These are phyloP conservation scores for Carapus acus DNA, from an alignment of 2,797 vertebrate genomes.

Conservation along the genomic window DNA sequence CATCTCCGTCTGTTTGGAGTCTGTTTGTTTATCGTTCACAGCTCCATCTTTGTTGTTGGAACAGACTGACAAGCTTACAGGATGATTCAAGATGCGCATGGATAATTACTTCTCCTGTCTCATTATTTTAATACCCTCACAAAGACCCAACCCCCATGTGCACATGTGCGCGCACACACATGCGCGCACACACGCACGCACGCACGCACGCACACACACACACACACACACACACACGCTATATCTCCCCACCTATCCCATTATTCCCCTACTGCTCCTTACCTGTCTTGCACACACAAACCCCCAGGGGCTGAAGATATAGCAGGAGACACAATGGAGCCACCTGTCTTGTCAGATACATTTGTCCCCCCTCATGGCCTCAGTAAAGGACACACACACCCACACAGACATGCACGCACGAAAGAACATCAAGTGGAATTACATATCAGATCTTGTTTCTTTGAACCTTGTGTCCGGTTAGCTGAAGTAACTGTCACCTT, in stretches of 20 bases:
- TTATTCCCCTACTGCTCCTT: slow-evolving; percentile 16
- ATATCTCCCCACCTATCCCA: neutral
- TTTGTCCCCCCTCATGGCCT: slow-evolving; percentile 28
- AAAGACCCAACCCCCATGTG: no score
- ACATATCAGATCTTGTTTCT: slow-evolving; percentile 3
- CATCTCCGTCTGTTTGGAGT: slow-evolving; percentile 7
- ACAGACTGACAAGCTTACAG: neutral
- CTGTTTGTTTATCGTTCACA: neutral
- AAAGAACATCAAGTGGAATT: slow-evolving; percentile 4
- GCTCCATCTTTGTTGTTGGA: neutral
- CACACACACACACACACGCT: neutral
- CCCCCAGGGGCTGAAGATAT: slow-evolving; percentile 48
- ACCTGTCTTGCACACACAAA: slow-evolving; percentile 25
- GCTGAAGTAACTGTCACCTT: slow-evolving; percentile 4
- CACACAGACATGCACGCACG: slow-evolving; percentile 7
- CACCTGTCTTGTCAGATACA: slow-evolving; percentile 63
- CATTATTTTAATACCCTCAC: no score
- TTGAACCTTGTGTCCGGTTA: slow-evolving; percentile 5
- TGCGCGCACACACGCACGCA: no score
- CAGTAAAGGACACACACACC: slow-evolving; percentile 13
- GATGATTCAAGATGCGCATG: slow-evolving; percentile 3
- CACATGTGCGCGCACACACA: no score
- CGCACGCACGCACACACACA: neutral
- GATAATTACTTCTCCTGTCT: slow-evolving; percentile 9
- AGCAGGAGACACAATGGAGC: slow-evolving; percentile 61